Evolutionary conservation across 2,797 vertebrate genomes (phyloP).

Genomic region (Hipposideros larvatus): DNA sequence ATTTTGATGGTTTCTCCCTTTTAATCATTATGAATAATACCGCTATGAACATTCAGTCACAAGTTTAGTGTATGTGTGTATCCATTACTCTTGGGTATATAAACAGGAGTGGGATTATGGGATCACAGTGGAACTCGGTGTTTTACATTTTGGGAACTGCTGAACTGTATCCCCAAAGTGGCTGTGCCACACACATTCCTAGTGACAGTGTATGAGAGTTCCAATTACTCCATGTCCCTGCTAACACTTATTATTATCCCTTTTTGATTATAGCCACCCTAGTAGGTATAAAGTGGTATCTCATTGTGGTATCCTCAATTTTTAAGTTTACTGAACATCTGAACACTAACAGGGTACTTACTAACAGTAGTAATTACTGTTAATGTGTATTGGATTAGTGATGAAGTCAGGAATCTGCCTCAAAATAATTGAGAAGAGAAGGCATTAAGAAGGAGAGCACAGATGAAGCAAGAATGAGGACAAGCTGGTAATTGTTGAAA

Average conservation of each 20-base stretch:
- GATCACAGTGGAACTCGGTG: neutral
- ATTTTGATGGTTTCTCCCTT: neutral
- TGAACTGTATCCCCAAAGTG: neutral
- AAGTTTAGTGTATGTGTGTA: neutral
- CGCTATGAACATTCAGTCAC: neutral
- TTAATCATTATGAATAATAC: neutral
- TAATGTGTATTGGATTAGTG: neutral
- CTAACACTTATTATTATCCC: neutral
- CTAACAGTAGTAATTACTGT: neutral
- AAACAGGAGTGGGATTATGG: neutral
- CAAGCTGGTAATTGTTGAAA: neutral
- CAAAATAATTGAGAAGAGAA: neutral
- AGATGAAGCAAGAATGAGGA: neutral
- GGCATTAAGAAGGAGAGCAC: neutral
- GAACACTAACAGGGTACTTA: neutral
- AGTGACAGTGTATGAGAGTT: neutral
- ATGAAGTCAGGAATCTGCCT: neutral
- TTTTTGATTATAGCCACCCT: neutral
- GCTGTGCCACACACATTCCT: neutral
- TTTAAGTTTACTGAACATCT: slow-evolving; percentile 25
- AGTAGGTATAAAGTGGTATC: neutral
- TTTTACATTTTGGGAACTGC: neutral
- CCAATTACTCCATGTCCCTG: neutral
- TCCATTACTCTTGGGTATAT: neutral
- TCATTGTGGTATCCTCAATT: neutral